A percentile compares a stretch with the other conserved stretches of the same genome.
Conservation (phyloP, 2,797 vertebrate genomes). For the Clarias laeviceps region DNA sequence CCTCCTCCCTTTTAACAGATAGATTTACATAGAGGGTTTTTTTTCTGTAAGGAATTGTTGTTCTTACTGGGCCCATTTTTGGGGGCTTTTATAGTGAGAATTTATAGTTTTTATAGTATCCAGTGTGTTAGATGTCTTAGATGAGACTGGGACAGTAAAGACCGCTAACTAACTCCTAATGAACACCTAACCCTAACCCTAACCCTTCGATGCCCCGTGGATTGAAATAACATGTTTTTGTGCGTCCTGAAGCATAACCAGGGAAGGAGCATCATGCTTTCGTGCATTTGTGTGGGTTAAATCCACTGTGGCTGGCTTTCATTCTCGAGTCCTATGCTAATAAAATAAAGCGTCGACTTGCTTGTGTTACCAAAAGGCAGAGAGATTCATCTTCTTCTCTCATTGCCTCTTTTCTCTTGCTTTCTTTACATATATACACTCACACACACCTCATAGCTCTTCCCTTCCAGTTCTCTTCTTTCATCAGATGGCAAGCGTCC, state of each 20-base stretch:
- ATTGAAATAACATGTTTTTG: constrained; percentile 50
- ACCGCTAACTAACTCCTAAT: constrained; percentile 49
- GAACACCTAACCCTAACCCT: too few species aligned
- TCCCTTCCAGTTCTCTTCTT: constrained; percentile 49
- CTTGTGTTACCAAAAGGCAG: constrained; percentile 40
- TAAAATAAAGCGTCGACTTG: constrained; percentile 32
- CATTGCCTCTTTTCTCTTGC: constrained; percentile 2
- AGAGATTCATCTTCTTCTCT: constrained; percentile 52
- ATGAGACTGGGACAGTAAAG: constrained; percentile 46
- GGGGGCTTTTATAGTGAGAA: constrained; percentile 52
- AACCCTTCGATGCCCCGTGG: constrained; percentile 46
- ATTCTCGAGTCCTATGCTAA: constrained; percentile 12
- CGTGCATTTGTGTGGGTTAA: constrained; percentile 32
- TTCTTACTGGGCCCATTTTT: constrained; percentile 43
- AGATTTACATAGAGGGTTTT: constrained; percentile 50
- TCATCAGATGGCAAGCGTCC: constrained; percentile 56
- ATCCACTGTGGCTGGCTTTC: constrained; percentile 45
- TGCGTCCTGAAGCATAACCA: constrained; percentile 31
- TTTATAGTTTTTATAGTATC: too few species aligned
- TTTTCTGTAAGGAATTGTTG: constrained; percentile 39
- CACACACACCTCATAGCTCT: constrained; percentile 26
- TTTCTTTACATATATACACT: constrained; percentile 5
- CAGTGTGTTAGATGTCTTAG: constrained; percentile 41
- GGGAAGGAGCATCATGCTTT: constrained; percentile 31
- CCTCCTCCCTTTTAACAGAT: constrained; percentile 47